A percentile compares a stretch with the other conserved stretches of the same genome.
phyloP scores from a whole-genome alignment of 2,888 invertebrate species.

The Aleiodes testaceus region DNA sequence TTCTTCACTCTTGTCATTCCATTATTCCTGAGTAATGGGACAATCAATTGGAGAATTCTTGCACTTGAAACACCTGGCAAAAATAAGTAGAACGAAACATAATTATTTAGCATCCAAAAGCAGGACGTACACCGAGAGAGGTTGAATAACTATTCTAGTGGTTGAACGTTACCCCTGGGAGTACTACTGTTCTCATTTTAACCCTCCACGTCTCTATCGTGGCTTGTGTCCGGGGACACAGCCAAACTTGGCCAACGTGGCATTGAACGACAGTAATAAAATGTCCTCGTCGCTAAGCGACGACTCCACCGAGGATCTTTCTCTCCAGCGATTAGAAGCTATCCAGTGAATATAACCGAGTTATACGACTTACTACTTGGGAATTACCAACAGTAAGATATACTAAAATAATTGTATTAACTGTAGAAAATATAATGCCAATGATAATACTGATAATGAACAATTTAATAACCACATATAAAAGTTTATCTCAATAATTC shows the following conservation, averaged over 20 bases:
- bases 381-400: slow-evolving; percentile 1
- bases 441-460: slow-evolving; percentile 32
- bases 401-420: slow-evolving; percentile 22
- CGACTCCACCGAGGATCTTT: slow-evolving; percentile 45
- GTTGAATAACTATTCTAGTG: slow-evolving; percentile 59
- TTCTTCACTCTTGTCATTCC: slow-evolving; percentile 41
- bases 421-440: slow-evolving; percentile 4
- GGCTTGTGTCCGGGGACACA: slow-evolving; percentile 34
- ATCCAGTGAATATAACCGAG: slow-evolving; percentile 38
- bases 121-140: slow-evolving; percentile 44
- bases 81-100: slow-evolving; percentile 57
- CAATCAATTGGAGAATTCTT: slow-evolving; percentile 25
- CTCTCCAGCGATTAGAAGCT: slow-evolving; percentile 41
- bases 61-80: neutral
- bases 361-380: slow-evolving; percentile 32
- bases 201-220: slow-evolving; percentile 42
- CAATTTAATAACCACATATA: slow-evolving; percentile 3
- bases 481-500: neutral
- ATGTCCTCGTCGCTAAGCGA: slow-evolving; percentile 55
- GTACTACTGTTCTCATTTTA: slow-evolving; percentile 50
- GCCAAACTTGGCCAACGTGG: slow-evolving; percentile 48
- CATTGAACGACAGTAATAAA: slow-evolving; percentile 57
- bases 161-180: slow-evolving; percentile 62
- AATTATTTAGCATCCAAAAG: slow-evolving; percentile 63
- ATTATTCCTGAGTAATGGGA: neutral